Evolutionary conservation across 1,140 invertebrate genomes (phyloP).

Genomic region (Melitaea cinxia): DNA sequence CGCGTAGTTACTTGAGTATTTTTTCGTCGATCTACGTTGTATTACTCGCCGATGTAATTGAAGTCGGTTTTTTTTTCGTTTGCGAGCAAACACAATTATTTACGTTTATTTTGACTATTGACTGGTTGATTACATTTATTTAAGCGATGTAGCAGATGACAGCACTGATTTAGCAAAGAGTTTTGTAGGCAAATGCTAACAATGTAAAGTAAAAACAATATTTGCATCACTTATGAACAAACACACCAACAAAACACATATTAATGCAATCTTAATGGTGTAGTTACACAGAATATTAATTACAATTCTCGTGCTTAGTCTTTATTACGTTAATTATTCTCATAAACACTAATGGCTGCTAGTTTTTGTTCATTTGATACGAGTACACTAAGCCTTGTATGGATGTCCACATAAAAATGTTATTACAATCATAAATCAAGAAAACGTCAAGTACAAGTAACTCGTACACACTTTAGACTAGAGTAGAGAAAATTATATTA

Average conservation of each 20-base stretch:
- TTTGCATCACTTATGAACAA: background rate
- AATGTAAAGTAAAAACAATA: background rate
- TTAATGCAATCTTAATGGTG: background rate
- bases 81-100: too few species aligned
- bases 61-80: too few species aligned
- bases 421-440: slow-evolving; percentile 37
- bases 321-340: slow-evolving; percentile 31
- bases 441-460: slow-evolving; percentile 10
- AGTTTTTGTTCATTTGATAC: slow-evolving; percentile 24
- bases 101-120: too few species aligned
- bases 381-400: slow-evolving; percentile 28
- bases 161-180: background rate
- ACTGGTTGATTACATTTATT: background rate
- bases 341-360: slow-evolving; percentile 26
- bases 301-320: background rate
- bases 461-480: background rate
- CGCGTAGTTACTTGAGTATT: too few species aligned
- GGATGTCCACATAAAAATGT: slow-evolving; percentile 38
- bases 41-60: too few species aligned
- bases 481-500: background rate
- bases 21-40: too few species aligned
- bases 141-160: background rate
- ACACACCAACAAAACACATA: background rate
- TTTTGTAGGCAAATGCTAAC: background rate
- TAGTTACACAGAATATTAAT: background rate